Conservation (phyloP, 2,888 invertebrate species). For the Abscondita cerata region DNA sequence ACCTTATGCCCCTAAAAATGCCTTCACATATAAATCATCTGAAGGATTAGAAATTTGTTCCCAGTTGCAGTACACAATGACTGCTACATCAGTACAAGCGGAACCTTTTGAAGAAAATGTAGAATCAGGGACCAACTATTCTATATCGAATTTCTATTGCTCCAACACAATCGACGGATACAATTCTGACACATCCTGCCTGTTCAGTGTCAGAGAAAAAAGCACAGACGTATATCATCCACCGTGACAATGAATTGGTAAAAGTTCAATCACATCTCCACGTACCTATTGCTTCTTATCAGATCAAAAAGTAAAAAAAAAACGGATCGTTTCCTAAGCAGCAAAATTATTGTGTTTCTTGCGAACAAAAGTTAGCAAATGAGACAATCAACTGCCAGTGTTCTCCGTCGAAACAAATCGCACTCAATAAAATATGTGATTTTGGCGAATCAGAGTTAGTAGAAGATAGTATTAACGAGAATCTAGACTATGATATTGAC, state of each 20-base stretch:
- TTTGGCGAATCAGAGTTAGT: no score
- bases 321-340: background rate
- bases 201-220: background rate
- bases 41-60: slow-evolving; percentile 12
- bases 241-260: background rate
- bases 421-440: no score
- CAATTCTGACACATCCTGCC: background rate
- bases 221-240: background rate
- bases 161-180: background rate
- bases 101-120: slow-evolving; percentile 2
- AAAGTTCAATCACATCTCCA: slow-evolving; percentile 4
- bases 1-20: slow-evolving; percentile 20
- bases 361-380: background rate
- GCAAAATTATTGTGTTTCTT: background rate
- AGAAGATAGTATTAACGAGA: background rate
- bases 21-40: slow-evolving; percentile 24
- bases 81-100: slow-evolving; percentile 15
- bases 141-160: slow-evolving; percentile 1
- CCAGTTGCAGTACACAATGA: slow-evolving; percentile 22
- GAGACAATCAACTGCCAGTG: background rate
- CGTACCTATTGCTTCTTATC: background rate
- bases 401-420: no score
- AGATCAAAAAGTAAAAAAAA: background rate
- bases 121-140: slow-evolving; percentile 9
- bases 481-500: background rate